Conservation (phyloP, 2,113 vertebrate genomes). For the Axis porcinus region DNA sequence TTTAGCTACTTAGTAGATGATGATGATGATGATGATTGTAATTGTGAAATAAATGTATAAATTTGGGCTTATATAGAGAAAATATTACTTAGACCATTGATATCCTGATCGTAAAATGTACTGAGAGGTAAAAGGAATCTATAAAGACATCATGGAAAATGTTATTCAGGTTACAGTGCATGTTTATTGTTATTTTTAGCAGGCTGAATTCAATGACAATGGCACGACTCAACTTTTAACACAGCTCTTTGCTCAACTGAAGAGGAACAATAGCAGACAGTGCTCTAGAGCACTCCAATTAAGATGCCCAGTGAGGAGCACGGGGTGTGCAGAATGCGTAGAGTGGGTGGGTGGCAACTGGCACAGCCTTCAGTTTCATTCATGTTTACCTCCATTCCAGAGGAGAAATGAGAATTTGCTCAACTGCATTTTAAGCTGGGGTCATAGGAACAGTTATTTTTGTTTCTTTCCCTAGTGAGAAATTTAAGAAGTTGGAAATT, state of each 20-base stretch:
- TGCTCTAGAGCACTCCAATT: slow-evolving; percentile 8
- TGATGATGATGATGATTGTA: not conserved
- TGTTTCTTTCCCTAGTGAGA: not conserved
- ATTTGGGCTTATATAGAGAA: not conserved
- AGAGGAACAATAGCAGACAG: not conserved
- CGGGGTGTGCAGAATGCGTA: not conserved
- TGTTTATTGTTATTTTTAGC: slow-evolving; percentile 34
- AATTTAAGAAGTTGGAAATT: slow-evolving; percentile 9
- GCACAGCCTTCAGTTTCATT: not conserved
- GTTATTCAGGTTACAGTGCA: not conserved
- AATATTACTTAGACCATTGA: not conserved
- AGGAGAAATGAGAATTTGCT: slow-evolving; percentile 8
- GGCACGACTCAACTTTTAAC: not conserved
- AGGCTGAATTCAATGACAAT: not conserved
- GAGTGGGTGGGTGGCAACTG: not conserved
- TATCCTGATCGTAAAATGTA: not conserved
- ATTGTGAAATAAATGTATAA: slow-evolving; percentile 17
- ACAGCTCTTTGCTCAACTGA: not conserved
- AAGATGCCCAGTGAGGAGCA: not conserved
- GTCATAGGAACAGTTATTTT: not conserved
- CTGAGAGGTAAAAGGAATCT: not conserved
- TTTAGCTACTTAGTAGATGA: not conserved
- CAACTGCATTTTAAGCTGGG: not conserved
- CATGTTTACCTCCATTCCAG: not conserved
- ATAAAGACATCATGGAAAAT: slow-evolving; percentile 26